Conservation (phyloP, 2,888 invertebrate species). For the Drosophila percnosoma region DNA sequence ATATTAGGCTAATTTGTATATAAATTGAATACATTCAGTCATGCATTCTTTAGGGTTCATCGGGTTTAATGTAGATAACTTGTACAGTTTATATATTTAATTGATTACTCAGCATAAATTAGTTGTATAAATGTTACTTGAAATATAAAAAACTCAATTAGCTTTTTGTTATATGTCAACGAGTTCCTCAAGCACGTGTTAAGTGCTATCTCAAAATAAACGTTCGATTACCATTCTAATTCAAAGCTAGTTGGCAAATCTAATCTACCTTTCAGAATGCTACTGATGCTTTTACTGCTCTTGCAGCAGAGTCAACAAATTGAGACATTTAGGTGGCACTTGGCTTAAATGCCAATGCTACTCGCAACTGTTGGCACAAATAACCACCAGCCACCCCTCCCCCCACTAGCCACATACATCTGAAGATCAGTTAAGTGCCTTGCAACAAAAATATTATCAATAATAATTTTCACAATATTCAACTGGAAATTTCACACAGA, state of each 20-base stretch:
- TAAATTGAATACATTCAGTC: neutral
- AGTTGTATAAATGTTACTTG: neutral
- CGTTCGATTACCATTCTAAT: neutral
- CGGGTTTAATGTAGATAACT: too few relatives aligned
- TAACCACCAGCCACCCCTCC: neutral
- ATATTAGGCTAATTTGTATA: neutral
- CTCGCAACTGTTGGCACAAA: constrained; percentile 14
- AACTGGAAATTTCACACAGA: constrained; percentile 54
- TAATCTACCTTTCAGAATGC: constrained; percentile 11
- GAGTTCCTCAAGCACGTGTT: neutral
- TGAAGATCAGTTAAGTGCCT: constrained; percentile 56
- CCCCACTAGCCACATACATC: neutral
- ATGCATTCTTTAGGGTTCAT: neutral
- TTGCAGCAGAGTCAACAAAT: constrained; percentile 46
- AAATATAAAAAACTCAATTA: neutral
- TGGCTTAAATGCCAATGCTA: constrained; percentile 36
- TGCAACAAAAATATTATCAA: constrained; percentile 72
- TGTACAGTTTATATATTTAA: too few relatives aligned
- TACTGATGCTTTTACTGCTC: constrained; percentile 7
- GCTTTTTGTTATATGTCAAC: neutral
- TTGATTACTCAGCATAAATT: too few relatives aligned
- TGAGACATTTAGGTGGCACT: constrained; percentile 55
- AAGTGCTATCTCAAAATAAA: neutral
- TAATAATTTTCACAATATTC: constrained; percentile 72
- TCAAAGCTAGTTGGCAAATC: neutral